A percentile compares a stretch with the other conserved stretches of the same genome.
Conservation (phyloP, 2,797 vertebrate genomes). For the Mus spretus region DNA sequence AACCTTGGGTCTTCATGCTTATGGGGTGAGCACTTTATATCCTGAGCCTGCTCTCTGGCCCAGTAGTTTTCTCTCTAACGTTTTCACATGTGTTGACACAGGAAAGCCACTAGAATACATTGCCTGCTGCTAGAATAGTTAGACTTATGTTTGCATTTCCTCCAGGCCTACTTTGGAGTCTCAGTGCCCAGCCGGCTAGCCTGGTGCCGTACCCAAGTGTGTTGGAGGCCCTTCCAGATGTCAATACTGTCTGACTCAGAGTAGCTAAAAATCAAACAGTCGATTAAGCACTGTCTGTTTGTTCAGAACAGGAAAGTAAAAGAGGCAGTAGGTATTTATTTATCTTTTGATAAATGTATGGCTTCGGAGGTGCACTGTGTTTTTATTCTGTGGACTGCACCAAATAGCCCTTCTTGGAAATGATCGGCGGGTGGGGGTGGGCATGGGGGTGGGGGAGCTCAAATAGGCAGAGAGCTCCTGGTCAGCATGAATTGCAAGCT, state of each 20-base stretch:
- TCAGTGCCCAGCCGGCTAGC: not conserved
- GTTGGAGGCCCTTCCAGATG: not conserved
- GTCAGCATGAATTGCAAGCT: constrained; percentile 73
- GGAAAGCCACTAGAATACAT: not conserved
- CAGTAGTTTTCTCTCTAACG: not conserved
- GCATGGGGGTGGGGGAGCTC: not conserved
- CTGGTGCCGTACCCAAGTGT: not conserved
- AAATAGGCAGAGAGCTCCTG: constrained; percentile 74
- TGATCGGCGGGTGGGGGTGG: not conserved
- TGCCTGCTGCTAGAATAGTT: not conserved
- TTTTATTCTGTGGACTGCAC: constrained; percentile 67
- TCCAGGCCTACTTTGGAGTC: not conserved
- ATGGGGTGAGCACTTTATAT: not conserved
- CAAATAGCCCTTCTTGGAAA: constrained; percentile 75
- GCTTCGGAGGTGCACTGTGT: not conserved
- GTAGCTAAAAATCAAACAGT: not conserved
- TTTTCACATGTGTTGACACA: not conserved
- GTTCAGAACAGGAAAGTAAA: constrained; percentile 23
- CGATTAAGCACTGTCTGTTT: not conserved
- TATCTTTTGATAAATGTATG: constrained; percentile 59
- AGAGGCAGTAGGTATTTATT: constrained; percentile 35
- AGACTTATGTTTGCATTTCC: not conserved
- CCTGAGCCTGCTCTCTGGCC: not conserved
- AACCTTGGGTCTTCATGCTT: not conserved
- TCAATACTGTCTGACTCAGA: constrained; percentile 23